These are phyloP conservation scores for Galaxias olidus DNA, from an alignment of 2,797 vertebrate genomes.

Conservation along the genomic window DNA sequence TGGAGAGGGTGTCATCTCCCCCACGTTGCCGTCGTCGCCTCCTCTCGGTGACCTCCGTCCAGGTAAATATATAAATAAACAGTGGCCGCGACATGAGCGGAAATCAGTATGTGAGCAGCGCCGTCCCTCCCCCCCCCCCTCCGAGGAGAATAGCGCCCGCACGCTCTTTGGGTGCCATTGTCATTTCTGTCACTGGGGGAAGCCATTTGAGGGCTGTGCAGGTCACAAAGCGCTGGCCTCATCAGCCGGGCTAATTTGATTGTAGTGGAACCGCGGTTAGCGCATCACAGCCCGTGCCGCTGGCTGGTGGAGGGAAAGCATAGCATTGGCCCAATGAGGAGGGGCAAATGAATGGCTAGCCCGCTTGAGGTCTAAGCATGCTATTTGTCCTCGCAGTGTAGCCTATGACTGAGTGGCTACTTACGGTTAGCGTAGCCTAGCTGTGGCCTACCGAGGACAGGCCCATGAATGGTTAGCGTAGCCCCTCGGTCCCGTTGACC, in stretches of 20 bases:
- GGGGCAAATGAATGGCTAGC: neutral
- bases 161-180: slow-evolving; percentile 66
- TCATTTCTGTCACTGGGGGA: slow-evolving; percentile 70
- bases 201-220: slow-evolving; percentile 74
- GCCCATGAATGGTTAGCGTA: slow-evolving; percentile 58
- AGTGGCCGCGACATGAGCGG: slow-evolving; percentile 56
- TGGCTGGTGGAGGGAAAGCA: too few relatives aligned
- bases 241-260: slow-evolving; percentile 95
- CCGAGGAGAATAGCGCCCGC: slow-evolving; percentile 50
- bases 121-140: slow-evolving; percentile 42
- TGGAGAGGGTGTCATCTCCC: slow-evolving; percentile 52
- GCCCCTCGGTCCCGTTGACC: slow-evolving; percentile 49
- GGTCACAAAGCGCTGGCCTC: slow-evolving; percentile 90
- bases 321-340: neutral
- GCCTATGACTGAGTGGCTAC: neutral
- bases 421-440: slow-evolving; percentile 52
- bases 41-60: slow-evolving; percentile 52
- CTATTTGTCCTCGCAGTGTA: neutral
- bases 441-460: slow-evolving; percentile 34
- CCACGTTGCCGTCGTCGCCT: slow-evolving; percentile 54
- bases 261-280: slow-evolving; percentile 85
- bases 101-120: slow-evolving; percentile 60
- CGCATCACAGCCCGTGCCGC: neutral
- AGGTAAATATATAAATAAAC: slow-evolving; percentile 59
- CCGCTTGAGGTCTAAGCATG: neutral